Percentiles rank a stretch among this genome's conserved stretches.
Conservation (phyloP, 2,797 vertebrate genomes). For the Okamejei kenojei region DNA sequence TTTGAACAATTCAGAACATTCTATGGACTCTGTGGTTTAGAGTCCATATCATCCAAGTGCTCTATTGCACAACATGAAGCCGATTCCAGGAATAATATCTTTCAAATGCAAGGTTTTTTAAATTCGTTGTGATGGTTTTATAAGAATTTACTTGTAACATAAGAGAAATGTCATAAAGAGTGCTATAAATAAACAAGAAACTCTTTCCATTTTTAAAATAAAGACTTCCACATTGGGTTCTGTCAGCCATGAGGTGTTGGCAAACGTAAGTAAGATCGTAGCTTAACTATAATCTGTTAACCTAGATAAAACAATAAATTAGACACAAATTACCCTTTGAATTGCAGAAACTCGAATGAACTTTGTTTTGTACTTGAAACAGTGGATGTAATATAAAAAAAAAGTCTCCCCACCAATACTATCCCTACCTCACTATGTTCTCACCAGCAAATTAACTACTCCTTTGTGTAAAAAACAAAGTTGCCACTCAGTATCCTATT, state of each 20-base stretch:
- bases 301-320: background rate
- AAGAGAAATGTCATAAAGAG: background rate
- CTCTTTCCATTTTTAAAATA: slow-evolving; percentile 46
- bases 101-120: background rate
- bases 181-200: slow-evolving; percentile 26
- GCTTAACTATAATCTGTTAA: background rate
- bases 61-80: background rate
- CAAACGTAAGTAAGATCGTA: slow-evolving; percentile 73
- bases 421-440: background rate
- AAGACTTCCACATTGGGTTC: slow-evolving; percentile 90
- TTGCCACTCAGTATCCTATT: too few relatives aligned
- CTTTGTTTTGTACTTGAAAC: background rate
- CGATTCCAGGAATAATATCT: background rate
- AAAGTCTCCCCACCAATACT: too few relatives aligned
- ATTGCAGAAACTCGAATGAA: background rate
- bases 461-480: too few relatives aligned
- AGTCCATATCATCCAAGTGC: background rate
- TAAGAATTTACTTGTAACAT: background rate
- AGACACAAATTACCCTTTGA: background rate
- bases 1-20: background rate
- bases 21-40: background rate
- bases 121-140: too few relatives aligned
- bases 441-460: too few relatives aligned
- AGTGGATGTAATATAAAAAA: too few relatives aligned
- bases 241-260: slow-evolving; percentile 93